phyloP scores from a whole-genome alignment of 2,113 vertebrate species.

The Odocoileus hemionus region DNA sequence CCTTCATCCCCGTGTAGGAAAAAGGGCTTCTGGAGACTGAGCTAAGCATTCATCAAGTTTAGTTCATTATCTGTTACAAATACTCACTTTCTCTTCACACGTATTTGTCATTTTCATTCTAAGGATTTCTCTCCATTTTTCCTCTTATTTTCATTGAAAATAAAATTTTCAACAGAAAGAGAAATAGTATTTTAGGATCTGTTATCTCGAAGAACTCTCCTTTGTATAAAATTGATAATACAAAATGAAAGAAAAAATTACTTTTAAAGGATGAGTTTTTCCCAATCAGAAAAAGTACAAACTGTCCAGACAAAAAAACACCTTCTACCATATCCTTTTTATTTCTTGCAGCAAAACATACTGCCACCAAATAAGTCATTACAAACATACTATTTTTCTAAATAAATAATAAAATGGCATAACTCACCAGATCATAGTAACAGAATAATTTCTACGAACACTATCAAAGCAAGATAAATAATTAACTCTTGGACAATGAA shows the following conservation, averaged over 20 bases:
- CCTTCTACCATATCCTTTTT: conserved; percentile 72
- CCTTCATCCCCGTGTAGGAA: rapidly evolving
- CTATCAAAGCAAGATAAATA: conserved; percentile 79
- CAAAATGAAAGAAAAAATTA: neutral
- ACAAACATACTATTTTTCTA: conserved; percentile 80
- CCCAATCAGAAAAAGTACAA: conserved; percentile 53
- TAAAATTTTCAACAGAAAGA: conserved; percentile 29
- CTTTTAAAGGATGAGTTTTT: conserved; percentile 43
- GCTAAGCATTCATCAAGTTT: neutral
- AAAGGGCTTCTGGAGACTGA: neutral
- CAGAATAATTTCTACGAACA: conserved; percentile 73
- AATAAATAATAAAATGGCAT: conserved; percentile 87
- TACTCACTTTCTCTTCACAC: neutral
- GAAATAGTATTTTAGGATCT: conserved; percentile 52
- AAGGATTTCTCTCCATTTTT: neutral
- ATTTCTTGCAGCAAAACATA: conserved; percentile 82
- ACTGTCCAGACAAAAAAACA: conserved; percentile 62
- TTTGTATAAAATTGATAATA: conserved; percentile 25
- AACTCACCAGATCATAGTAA: conserved; percentile 80
- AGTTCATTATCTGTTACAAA: neutral
- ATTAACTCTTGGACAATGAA: conserved; percentile 74
- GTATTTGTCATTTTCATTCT: neutral
- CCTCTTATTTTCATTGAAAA: conserved; percentile 24
- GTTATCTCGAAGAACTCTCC: conserved; percentile 27
- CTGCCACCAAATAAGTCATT: conserved; percentile 78